Percentiles rank a stretch among this genome's conserved stretches.
These are phyloP conservation scores for Orchestia grillus DNA, from an alignment of 1,140 invertebrate genomes.

Conservation along the genomic window DNA sequence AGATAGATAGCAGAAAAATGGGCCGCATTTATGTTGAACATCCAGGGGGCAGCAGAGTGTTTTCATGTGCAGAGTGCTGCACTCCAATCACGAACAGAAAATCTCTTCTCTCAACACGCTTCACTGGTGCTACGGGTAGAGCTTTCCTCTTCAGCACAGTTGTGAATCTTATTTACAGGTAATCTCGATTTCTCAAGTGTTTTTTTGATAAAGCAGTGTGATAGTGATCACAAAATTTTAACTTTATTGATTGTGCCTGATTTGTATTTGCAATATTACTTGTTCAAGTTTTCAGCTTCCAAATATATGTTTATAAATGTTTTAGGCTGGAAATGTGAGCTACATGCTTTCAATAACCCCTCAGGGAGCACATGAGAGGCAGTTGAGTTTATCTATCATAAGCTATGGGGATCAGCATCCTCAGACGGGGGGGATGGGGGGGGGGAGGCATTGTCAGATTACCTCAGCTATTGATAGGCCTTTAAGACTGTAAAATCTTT, in stretches of 20 bases:
- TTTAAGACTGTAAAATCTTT: too few relatives aligned
- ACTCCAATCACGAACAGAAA: conserved; percentile 94
- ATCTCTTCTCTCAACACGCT: conserved; percentile 94
- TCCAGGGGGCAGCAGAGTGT: conserved; percentile 91
- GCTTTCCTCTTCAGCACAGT: conserved; percentile 96
- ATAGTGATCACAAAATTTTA: background rate
- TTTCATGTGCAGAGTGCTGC: conserved; percentile 94
- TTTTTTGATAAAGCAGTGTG: background rate
- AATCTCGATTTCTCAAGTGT: background rate
- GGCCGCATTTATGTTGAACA: conserved; percentile 95
- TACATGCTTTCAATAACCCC: too few relatives aligned
- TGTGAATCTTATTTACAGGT: conserved; percentile 90
- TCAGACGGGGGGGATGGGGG: too few relatives aligned
- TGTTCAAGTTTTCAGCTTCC: too few relatives aligned
- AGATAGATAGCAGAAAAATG: conserved; percentile 76
- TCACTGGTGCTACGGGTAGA: conserved; percentile 95
- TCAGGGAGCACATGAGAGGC: too few relatives aligned
- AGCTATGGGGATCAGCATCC: too few relatives aligned
- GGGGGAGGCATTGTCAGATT: too few relatives aligned
- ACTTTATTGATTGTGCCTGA: background rate
- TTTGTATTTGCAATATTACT: background rate
- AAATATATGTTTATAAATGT: too few relatives aligned
- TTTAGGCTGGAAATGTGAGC: too few relatives aligned
- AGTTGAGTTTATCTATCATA: too few relatives aligned
- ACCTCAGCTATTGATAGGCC: too few relatives aligned